Base-by-base conservation (phyloP, 2,797 vertebrate genomes). In the Triplophysa yarkandensis region DNA sequence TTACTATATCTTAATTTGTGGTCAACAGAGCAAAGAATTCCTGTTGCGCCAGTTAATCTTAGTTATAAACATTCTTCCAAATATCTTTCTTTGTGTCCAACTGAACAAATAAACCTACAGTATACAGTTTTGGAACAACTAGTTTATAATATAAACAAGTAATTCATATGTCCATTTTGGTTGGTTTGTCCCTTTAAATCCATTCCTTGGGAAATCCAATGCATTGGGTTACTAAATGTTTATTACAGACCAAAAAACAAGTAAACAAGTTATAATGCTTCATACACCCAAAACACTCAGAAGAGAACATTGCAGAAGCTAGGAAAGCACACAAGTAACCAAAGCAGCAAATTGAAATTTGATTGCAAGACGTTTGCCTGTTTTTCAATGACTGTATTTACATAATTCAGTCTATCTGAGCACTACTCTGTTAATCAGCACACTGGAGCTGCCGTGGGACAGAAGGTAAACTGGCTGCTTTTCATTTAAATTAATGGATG, bases 371-470 rank as follows among this genome's bases (percentile, higher is more conserved):
- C 32, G 50, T 57, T 66, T 55, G 61, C 25, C 55, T 73, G 71
- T 43, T 58, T 58, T 14, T 32, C 28, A 32, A 58, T 58, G 28
- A 32, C 55, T 19, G 17, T 11, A 58, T 75, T 75, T 60, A 39
- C 63, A 67, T 75, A 68, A 28, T 74, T 74, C 64, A 48, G 25
- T 74, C 63, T 66, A 54, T 46, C 72, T 60, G 46, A 60, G 61
- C 54, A 60, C 52, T 27, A 25, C 73, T 61, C 21, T 68, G 41
- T 55, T 61, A 61, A 75, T 75, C 44, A 68, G 55, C 64, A 68
- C 28, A 16, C 52, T 66, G 64, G 54, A 61, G n/a, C 54, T 68
- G 54, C n/a, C 21, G 21, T n/a, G 21, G 64, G 43, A 50, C 73
- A 48, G 64, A 68, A 68, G 64, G 73, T 61, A 54, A 75, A 75